Evolutionary conservation across 2,888 invertebrate species (phyloP), one percentile per base, ranked within the genome.

Genomic region (Melanotus villosus): DNA sequence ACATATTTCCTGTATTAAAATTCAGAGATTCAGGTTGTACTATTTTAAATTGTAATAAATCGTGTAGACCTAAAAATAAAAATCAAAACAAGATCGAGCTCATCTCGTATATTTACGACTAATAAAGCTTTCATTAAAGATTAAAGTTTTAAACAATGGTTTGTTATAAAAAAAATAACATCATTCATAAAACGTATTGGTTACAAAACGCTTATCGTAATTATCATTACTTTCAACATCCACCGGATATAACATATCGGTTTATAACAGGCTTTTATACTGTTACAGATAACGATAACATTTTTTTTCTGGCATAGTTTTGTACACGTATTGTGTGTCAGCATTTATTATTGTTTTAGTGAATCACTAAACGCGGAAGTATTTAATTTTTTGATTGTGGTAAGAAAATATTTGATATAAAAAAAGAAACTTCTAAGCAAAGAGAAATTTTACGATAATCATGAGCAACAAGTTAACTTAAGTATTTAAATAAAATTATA

Each of bases 221-320:
- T 58, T 57, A 68, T 68, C 62, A 45, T 47, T 32, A 57, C 23
- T 68, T 63, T 68, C 57, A 66, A 66, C 66, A 68, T 68, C 64
- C 63, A 70, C 70, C 65, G 70, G 70, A 70, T 70, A 57, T 47
- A 65, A 34, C 56, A 50, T 65, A 70, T 70, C 70, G 62, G 45
- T 70, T 70, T 60, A 64, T 54, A 65, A 54, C 62, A 45, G 62
- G 60, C 57, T 30, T 67, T 62, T 62, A 60, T 62, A 57, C 54
- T 56, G 38, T 45, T 60, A 43, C 9, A 66, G 54, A 62, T 56
- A 62, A 30, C 43, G 54, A 66, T 66, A 58, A 65, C 47, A 38
- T 65, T 65, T 45, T 18, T 65, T 65, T 45, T 65, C 36, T n/a
- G n/a, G n/a, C n/a, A n/a, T n/a, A n/a, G n/a, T n/a, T n/a, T n/a